A percentile compares a stretch with the other conserved stretches of the same genome.
phyloP scores from a whole-genome alignment of 2,888 invertebrate species.

The Protophormia terraenovae region DNA sequence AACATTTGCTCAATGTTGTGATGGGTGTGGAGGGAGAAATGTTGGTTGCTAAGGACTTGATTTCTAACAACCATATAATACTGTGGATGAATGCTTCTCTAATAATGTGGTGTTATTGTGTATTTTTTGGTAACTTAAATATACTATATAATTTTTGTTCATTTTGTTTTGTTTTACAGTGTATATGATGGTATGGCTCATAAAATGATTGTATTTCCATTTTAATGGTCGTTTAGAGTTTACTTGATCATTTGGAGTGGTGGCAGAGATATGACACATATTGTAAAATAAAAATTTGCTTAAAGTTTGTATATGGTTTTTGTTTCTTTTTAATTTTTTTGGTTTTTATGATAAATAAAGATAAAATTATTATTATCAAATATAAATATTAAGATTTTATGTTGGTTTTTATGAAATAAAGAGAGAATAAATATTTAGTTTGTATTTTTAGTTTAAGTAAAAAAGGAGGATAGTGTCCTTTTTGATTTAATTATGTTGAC shows the following conservation, averaged over 20 bases:
- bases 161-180: not conserved
- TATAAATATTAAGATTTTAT: conserved; percentile 36
- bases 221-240: conserved; percentile 57
- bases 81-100: not conserved
- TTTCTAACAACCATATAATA: not conserved
- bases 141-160: conserved; percentile 9
- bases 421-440: not conserved
- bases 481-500: not conserved
- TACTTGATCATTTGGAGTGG: conserved; percentile 34
- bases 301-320: no score
- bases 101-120: not conserved
- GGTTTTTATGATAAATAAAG: conserved; percentile 26
- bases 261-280: conserved; percentile 62
- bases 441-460: not conserved
- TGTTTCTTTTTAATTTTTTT: not conserved
- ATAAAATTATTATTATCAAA: conserved; percentile 31
- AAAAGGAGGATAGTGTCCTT: not conserved
- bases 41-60: not conserved
- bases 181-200: conserved; percentile 13
- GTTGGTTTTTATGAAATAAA: not conserved
- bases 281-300: conserved; percentile 38
- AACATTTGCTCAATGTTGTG: not conserved
- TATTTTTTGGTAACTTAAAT: not conserved
- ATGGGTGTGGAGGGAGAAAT: not conserved
- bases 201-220: conserved; percentile 39